Base-by-base conservation (phyloP, 1,140 invertebrate species). In the Pogonognathellus flavescens region DNA sequence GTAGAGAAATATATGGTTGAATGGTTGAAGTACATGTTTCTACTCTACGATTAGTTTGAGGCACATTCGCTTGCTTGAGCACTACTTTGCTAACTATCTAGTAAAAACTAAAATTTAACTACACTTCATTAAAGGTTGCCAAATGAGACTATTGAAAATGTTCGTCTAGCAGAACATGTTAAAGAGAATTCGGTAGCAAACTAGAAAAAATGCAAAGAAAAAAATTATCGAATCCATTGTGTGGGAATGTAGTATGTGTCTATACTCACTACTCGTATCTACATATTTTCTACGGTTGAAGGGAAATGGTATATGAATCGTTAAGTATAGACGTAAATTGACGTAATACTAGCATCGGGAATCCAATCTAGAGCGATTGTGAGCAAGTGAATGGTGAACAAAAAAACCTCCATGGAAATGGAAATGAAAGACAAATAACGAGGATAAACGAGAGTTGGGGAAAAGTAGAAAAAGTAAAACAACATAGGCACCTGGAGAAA, bases 401-500 rank as follows among this genome's bases (percentile, higher is more conserved):
- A 53, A 84, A 72, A 72, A 52, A 18, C 82, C 31, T 41, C 31
- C 16, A 50, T 53, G 72, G 83, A 53, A 49, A 70, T 70, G 31
- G 83, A 84, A 31, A 57, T 60, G 60, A 84, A 66, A 84, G 83
- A 83, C 55, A 83, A 83, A 62, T 20, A 62, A 83, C 18, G 52
- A 83, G 59, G 53, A 60, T 20, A 25, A 50, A 59, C 31, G 31
- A 41, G 31, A 41, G 31, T 41, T 41, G 41, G 14, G 66, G 66
- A 41, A 70, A 53, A 52, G 57, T 82, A 41, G 31, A 72, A 70
- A 76, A 82, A 84, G 57, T 49, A 9, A 5, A 14, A 16, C 85
- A 41, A 41, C 31, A 41, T 41, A 41, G 31, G 50, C 86, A 89
- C 88, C 86, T 89, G 88, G 55, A 89, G 85, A 70, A 89, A 89